These are phyloP conservation scores for Neomorphus geoffroyi DNA, from an alignment of 2,797 vertebrate species.

Conservation along the genomic window DNA sequence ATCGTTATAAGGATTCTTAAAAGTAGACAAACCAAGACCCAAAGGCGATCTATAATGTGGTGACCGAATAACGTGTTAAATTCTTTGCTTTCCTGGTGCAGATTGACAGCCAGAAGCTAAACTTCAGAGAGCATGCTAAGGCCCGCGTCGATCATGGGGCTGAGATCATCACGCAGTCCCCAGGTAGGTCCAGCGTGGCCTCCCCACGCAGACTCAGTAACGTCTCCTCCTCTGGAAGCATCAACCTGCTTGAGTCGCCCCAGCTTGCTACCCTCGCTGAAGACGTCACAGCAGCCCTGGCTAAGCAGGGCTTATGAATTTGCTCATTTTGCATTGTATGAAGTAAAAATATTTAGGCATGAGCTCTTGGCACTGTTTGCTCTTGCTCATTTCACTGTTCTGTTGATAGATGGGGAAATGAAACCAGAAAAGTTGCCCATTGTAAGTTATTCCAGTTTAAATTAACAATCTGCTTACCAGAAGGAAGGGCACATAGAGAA, in stretches of 20 bases:
- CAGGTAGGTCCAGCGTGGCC: slow-evolving; percentile 84
- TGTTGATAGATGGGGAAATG: slow-evolving; percentile 68
- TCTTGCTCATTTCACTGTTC: slow-evolving; percentile 73
- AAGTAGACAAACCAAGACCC: background rate
- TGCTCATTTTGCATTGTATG: slow-evolving; percentile 66
- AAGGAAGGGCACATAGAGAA: slow-evolving; percentile 74
- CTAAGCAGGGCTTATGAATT: slow-evolving; percentile 98
- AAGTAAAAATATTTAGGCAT: slow-evolving; percentile 81
- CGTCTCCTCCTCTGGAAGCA: slow-evolving; percentile 94
- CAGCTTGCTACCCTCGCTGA: slow-evolving; percentile 95
- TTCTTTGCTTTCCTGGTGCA: slow-evolving; percentile 70
- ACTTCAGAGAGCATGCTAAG: slow-evolving; percentile 90
- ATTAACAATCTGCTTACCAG: slow-evolving; percentile 64
- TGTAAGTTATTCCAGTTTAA: slow-evolving; percentile 73
- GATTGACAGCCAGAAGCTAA: slow-evolving; percentile 96
- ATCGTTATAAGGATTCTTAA: background rate
- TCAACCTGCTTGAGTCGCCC: slow-evolving; percentile 95
- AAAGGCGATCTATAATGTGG: background rate
- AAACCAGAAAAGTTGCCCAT: slow-evolving; percentile 53
- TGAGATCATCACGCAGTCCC: slow-evolving; percentile 90
- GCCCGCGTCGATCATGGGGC: slow-evolving; percentile 94
- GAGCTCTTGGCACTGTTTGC: slow-evolving; percentile 74
- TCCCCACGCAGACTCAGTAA: slow-evolving; percentile 94
- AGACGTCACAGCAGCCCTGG: slow-evolving; percentile 96
- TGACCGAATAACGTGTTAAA: background rate